Evolutionary conservation across 2,888 invertebrate species (phyloP), one percentile per base, ranked within the genome.

Genomic region (Limnephilus rhombicus): DNA sequence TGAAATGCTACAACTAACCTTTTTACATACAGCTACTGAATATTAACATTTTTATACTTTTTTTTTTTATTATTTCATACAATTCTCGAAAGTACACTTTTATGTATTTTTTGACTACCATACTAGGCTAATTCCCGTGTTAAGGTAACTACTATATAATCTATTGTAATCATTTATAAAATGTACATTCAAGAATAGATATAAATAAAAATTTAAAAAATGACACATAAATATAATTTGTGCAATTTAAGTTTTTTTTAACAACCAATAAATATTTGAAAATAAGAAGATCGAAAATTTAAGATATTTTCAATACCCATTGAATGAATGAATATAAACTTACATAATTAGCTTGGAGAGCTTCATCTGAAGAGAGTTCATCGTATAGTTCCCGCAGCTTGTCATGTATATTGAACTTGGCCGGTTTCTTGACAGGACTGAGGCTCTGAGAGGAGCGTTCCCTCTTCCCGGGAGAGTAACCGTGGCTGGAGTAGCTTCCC

Each of bases 301-400:
- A 18, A 68, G 7, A 18, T 3, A 0, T 45, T 45, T 45, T 45
- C 12, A 12, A 45, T 45, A 45, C n/a, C n/a, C n/a, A n/a, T 45
- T 45, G 45, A 45, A 45, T 45, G 45, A 45, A 45, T 53, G 37
- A 90, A 88, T 83, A 49, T 68, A 13, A 93, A 95, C 96, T 96
- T 94, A 96, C 96, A 95, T 95, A 96, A 94, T 95, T 96, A 90
- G 95, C 94, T 94, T 96, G 96, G 93, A 95, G 94, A 90, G 95
- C 94, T 94, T 96, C 96, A 94, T 96, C 96, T 94, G 95, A 95
- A 94, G 95, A 96, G 93, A 96, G 94, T 93, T 96, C 96, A 94
- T 95, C 95, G 94, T 96, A 96, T 93, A 96, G 94, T 94, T 96
- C 96, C 94, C 96, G 96, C 89, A 96, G 95, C 94, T 96, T 96